phyloP scores from a whole-genome alignment of 1,140 invertebrate species.

The Neodiprion fabricii region DNA sequence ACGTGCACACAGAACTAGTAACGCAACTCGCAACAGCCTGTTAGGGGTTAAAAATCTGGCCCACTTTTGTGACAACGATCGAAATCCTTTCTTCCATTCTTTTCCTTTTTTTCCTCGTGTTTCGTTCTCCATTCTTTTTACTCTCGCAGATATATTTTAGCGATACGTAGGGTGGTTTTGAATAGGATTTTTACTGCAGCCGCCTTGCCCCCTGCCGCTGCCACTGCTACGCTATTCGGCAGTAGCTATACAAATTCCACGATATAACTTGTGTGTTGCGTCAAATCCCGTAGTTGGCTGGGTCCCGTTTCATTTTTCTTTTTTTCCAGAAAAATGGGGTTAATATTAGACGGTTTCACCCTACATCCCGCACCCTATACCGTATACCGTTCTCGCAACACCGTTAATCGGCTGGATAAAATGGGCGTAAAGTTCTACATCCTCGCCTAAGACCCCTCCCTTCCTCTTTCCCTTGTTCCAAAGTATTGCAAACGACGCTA shows the following conservation, averaged over 20 bases:
- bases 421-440: constrained; percentile 22
- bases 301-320: constrained; percentile 5
- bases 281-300: background rate
- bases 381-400: background rate
- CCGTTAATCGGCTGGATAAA: constrained; percentile 25
- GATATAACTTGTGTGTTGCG: background rate
- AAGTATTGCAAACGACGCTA: constrained; percentile 6
- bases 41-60: background rate
- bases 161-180: background rate
- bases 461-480: background rate
- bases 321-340: constrained; percentile 25
- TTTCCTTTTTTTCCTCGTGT: background rate
- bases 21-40: background rate
- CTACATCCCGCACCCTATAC: background rate
- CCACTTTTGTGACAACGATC: background rate
- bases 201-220: background rate
- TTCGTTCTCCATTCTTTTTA: background rate
- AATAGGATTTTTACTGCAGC: background rate
- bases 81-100: background rate
- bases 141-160: background rate
- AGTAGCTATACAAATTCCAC: background rate
- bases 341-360: constrained; percentile 30
- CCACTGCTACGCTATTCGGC: background rate
- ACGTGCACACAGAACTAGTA: too few species aligned
- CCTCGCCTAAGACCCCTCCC: background rate